Percentiles rank a stretch among this genome's conserved stretches.
Evolutionary conservation across 92 coral and sea anemone species (phyloP).

Genomic region (Epizoanthus rinbou): DNA sequence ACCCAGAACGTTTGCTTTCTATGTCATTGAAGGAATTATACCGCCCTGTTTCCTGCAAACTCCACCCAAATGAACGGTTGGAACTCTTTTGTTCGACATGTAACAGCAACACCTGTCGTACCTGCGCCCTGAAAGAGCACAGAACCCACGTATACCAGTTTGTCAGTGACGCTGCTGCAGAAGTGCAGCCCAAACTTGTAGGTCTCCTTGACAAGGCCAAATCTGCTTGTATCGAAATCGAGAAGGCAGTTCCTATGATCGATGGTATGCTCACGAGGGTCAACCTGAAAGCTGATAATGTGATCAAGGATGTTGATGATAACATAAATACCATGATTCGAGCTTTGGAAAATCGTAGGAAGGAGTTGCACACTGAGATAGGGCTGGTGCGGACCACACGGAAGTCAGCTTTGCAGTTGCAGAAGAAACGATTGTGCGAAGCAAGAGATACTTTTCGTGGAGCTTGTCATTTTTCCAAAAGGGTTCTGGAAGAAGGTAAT

Average conservation of each 20-base stretch:
- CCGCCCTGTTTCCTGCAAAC: conserved; percentile 57
- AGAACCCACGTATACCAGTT: conserved; percentile 55
- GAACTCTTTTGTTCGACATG: conserved; percentile 62
- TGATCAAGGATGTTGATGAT: conserved; percentile 61
- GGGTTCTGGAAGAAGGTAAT: conserved; percentile 67
- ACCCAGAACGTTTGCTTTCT: conserved; percentile 52
- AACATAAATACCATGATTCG: conserved; percentile 48
- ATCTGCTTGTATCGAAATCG: conserved; percentile 52
- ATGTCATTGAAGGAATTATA: conserved; percentile 63
- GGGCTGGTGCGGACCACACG: conserved; percentile 60
- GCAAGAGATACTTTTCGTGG: conserved; percentile 62
- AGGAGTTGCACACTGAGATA: conserved; percentile 51
- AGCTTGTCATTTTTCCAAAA: conserved; percentile 65
- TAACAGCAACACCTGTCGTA: conserved; percentile 61
- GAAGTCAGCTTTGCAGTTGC: conserved; percentile 57
- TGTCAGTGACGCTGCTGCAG: conserved; percentile 48
- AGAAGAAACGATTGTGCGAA: conserved; percentile 51
- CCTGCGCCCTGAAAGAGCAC: conserved; percentile 63
- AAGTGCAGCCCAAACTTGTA: conserved; percentile 49
- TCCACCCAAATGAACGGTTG: conserved; percentile 51
- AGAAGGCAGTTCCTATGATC: conserved; percentile 58
- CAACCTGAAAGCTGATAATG: conserved; percentile 54
- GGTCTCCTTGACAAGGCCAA: conserved; percentile 50
- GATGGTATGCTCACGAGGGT: conserved; percentile 61
- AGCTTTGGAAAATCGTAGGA: conserved; percentile 63